Percentiles rank a stretch among this genome's conserved stretches.
These are phyloP conservation scores for Selenia dentaria DNA, from an alignment of 2,888 invertebrate genomes.

Conservation along the genomic window DNA sequence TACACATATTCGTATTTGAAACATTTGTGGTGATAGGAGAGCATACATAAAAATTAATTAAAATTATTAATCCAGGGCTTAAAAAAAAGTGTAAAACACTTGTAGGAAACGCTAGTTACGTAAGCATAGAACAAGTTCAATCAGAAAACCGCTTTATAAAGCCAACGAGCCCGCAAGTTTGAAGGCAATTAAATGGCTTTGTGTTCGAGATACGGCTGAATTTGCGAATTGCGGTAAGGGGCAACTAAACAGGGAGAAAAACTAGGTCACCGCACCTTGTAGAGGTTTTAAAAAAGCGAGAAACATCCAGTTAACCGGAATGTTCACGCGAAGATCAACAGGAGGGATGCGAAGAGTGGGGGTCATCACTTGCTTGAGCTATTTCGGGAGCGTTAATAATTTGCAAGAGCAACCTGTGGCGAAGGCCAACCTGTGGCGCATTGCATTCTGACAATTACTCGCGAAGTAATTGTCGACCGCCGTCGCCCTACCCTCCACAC, in stretches of 20 bases:
- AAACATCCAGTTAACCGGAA: slow-evolving; percentile 9
- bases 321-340: slow-evolving; percentile 26
- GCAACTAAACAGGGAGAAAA: neutral
- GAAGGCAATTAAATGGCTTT: slow-evolving; percentile 12
- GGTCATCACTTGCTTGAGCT: slow-evolving; percentile 33
- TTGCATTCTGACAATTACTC: slow-evolving; percentile 34
- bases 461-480: slow-evolving; percentile 20
- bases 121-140: neutral
- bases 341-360: slow-evolving; percentile 19
- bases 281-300: slow-evolving; percentile 9
- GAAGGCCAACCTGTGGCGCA: slow-evolving; percentile 57
- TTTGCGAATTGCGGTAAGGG: neutral
- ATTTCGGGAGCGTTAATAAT: slow-evolving; percentile 60
- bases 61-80: no score
- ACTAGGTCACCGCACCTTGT: neutral
- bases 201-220: slow-evolving; percentile 1
- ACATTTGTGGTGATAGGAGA: no score
- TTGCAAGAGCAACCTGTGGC: slow-evolving; percentile 64
- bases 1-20: no score
- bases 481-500: slow-evolving; percentile 3
- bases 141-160: slow-evolving; percentile 6
- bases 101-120: no score
- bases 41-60: no score
- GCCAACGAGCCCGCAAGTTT: slow-evolving; percentile 2
- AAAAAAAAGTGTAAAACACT: no score